Evolutionary conservation across 1,140 invertebrate genomes (phyloP), one percentile per base, ranked within the genome.

Genomic region (Mya arenaria): DNA sequence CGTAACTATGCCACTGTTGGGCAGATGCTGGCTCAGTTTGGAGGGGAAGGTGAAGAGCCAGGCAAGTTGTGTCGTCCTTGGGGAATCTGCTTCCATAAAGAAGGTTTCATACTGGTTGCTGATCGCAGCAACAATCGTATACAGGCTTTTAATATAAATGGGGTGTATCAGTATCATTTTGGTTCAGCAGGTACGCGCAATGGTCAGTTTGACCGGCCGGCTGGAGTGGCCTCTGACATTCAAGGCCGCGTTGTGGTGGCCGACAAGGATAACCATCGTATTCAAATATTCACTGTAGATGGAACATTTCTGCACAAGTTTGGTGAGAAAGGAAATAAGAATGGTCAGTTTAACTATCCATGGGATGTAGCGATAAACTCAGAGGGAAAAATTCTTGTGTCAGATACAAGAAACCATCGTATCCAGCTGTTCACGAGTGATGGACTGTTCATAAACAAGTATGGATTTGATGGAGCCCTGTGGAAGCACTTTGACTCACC

Each of bases 211-310:
- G 96, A 98, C 92, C 93, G 97, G 44, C 98, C 98, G 0, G 97
- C 97, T 4, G 97, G 97, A 6, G 95, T 99, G 32, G 96, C 96
- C 41, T 96, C 97, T 87, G 89, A 91, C 65, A 94, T 93, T 5
- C 94, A 95, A 69, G 95, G 96, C 71, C 95, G 96, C 39, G 96
- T 99, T 63, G 95, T 98, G 82, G 97, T 99, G 15, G 96, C 97
- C 19, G 98, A 99, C 89, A 99, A 99, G 92, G 98, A 98, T 90
- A 99, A 99, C 92, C 98, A 99, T 91, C 95, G 98, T 60, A 95
- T 99, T 66, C 97, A 98, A 74, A 94, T 98, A 55, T 96, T 98
- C 84, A 96, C 95, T 19, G 93, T 95, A 58, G 94, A 95, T 68
- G 98, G 98, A 13, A 94, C 93, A 4, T 98, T 97, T 90, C 90